Conservation (phyloP, 2,888 invertebrate species). For the Ochlodes sylvanus region DNA sequence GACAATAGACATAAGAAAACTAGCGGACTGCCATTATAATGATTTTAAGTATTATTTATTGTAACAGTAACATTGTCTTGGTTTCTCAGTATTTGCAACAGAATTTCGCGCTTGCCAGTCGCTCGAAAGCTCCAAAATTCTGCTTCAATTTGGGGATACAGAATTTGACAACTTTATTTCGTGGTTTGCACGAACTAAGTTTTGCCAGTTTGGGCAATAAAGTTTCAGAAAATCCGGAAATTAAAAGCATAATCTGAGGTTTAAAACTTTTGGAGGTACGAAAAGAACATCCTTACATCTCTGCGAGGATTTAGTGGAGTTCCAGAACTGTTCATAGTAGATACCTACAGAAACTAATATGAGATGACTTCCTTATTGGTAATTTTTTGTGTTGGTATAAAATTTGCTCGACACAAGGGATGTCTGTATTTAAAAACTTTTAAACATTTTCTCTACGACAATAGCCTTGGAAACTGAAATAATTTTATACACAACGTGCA, state of each 20-base stretch:
- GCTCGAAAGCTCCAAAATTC: slow-evolving; percentile 19
- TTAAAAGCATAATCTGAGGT: slow-evolving; percentile 35
- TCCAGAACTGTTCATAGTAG: background rate
- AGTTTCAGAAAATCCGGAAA: slow-evolving; percentile 29
- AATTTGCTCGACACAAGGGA: too few relatives aligned
- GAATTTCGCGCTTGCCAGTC: slow-evolving; percentile 1
- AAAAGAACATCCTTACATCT: slow-evolving; percentile 1
- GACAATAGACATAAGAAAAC: too few relatives aligned
- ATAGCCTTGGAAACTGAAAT: too few relatives aligned
- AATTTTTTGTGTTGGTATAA: too few relatives aligned
- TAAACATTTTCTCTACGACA: too few relatives aligned
- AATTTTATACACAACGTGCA: too few relatives aligned
- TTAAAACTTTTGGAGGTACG: slow-evolving; percentile 19
- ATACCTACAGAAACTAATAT: too few relatives aligned
- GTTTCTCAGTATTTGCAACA: background rate
- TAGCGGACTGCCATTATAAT: too few relatives aligned
- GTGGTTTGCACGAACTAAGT: slow-evolving; percentile 28
- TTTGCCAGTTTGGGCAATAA: slow-evolving; percentile 22
- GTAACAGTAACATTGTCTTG: too few relatives aligned
- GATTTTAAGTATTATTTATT: too few relatives aligned
- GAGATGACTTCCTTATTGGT: too few relatives aligned
- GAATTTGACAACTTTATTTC: slow-evolving; percentile 30
- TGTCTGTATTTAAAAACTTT: too few relatives aligned
- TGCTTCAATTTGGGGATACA: slow-evolving; percentile 17
- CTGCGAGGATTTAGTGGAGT: background rate